Conservation (phyloP, 1,140 invertebrate species). For the Apis laboriosa region DNA sequence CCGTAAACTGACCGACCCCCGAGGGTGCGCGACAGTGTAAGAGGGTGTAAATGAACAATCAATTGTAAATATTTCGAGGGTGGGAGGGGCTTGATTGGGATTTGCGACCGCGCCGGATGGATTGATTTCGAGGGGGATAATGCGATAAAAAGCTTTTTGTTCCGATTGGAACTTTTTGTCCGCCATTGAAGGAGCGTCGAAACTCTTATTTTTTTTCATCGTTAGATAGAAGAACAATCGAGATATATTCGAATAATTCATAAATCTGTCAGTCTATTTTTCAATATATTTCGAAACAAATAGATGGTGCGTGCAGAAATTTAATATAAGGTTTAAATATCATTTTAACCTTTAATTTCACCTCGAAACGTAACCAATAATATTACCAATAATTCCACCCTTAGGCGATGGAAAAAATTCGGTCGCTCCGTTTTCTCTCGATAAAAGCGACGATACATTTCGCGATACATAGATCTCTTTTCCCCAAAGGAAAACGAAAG, state of each 20-base stretch:
- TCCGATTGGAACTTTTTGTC: neutral
- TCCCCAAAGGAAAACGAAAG: neutral
- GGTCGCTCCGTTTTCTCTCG: neutral
- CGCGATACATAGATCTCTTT: neutral
- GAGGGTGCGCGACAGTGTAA: neutral
- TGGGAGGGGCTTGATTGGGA: too few species aligned
- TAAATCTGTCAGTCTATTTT: too few species aligned
- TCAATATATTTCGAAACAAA: too few species aligned
- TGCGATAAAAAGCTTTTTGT: neutral
- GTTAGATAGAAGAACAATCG: too few species aligned
- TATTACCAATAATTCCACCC: slow-evolving; percentile 6
- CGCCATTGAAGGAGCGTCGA: too few species aligned
- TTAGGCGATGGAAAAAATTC: neutral
- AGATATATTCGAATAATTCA: neutral
- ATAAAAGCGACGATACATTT: neutral
- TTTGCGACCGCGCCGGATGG: neutral
- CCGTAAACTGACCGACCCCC: slow-evolving; percentile 4
- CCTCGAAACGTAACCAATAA: neutral
- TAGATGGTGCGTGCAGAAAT: neutral
- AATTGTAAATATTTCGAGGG: slow-evolving; percentile 20
- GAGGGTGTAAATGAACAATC: slow-evolving; percentile 22
- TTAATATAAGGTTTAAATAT: neutral
- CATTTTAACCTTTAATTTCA: neutral
- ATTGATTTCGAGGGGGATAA: neutral
- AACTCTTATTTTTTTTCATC: too few species aligned